Percentiles rank a stretch among this genome's conserved stretches.
Conservation (phyloP, 2,113 vertebrate species). For the Daubentonia madagascariensis region DNA sequence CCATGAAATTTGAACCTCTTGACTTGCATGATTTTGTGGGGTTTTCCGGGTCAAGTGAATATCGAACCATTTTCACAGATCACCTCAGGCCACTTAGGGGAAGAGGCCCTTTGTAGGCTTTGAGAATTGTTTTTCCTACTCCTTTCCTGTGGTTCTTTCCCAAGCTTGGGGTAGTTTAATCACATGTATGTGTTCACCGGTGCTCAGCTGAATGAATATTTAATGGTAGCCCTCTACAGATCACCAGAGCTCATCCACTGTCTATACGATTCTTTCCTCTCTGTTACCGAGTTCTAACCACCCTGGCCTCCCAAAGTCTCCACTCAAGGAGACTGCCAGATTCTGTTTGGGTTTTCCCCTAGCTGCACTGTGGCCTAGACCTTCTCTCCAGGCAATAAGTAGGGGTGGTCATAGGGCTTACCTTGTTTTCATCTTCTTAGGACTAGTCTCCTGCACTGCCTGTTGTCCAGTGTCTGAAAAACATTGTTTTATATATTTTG, state of each 20-base stretch:
- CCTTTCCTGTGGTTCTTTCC: neutral
- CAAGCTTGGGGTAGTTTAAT: neutral
- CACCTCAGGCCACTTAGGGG: too few relatives aligned
- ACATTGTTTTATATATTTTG: neutral
- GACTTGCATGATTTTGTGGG: too few relatives aligned
- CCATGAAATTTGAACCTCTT: too few relatives aligned
- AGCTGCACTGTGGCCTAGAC: neutral
- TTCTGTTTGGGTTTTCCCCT: neutral
- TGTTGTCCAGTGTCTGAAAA: neutral
- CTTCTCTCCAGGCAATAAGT: neutral
- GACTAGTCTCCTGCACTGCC: neutral
- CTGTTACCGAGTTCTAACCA: neutral
- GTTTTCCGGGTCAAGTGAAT: too few relatives aligned
- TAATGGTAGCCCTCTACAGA: neutral
- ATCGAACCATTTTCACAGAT: too few relatives aligned
- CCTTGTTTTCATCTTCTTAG: neutral
- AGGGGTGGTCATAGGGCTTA: neutral
- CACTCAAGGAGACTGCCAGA: neutral
- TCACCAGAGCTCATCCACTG: neutral
- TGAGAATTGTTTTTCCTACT: neutral
- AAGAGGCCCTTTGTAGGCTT: neutral
- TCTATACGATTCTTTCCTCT: neutral
- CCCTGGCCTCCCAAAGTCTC: neutral
- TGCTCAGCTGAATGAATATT: neutral
- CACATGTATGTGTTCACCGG: neutral